Evolutionary conservation across 2,113 vertebrate genomes (phyloP), one percentile per base, ranked within the genome.

Genomic region (Helogale parvula): DNA sequence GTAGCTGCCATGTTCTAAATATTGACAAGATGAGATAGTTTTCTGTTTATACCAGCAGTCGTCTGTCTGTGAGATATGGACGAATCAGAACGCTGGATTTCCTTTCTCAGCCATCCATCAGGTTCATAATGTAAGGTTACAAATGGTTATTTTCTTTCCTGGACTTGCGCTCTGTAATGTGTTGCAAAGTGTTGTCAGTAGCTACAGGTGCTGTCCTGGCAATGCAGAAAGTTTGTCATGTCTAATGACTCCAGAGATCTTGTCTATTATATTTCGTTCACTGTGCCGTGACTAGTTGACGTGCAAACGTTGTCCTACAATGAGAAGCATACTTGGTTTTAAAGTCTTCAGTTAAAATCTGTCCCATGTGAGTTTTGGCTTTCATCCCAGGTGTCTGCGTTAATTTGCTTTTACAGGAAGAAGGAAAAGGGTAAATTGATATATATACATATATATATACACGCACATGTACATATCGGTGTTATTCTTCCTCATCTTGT

Each of bases 41-140:
- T 99, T 99, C 98, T 99, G 98, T 99, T 99, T 99, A 98, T 99
- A 98, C 98, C 98, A 98, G 99, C 99, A 99, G 99, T 99, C 99
- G 80, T 99, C 99, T 97, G 99, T 99, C 99, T 99, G 99, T 99
- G 99, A 99, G 89, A 99, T 99, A 95, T 99, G 99, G 99, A 99
- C 98, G 95, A 99, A 99, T 98, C 99, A 99, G 99, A 99, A 99
- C 98, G 99, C 99, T 98, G 99, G 99, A 99, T 99, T 99, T 98
- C 99, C 99, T 98, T 99, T 99, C 99, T 98, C 99, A 97, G 99
- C 99, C 98, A 98, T 99, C 69, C 99, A 99, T 98, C 99, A 99
- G 99, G 99, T 99, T 97, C 99, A 99, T 99, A 99, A 99, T 99
- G 99, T 99, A 99, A 99, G 99, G 98, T 76, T 94, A 96, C 98